A percentile compares a stretch with the other conserved stretches of the same genome.
These are phyloP conservation scores for Phrynosoma blainvillii DNA, from an alignment of 2,113 vertebrate genomes.

Conservation along the genomic window DNA sequence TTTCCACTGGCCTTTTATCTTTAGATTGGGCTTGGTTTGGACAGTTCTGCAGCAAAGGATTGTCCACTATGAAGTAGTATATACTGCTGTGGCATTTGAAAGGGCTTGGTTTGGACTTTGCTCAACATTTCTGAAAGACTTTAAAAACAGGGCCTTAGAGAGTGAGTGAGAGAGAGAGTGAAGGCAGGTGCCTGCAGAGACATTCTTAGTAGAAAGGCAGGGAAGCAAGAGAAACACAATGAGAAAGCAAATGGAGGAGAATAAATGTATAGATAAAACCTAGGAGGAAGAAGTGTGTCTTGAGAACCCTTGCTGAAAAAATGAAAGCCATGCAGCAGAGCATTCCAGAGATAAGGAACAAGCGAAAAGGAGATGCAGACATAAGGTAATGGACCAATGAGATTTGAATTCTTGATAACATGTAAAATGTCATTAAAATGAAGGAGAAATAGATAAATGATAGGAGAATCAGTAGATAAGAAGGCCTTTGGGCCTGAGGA, in stretches of 20 bases:
- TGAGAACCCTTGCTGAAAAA: background rate
- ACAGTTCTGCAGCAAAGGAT: too few species aligned
- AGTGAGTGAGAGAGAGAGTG: too few species aligned
- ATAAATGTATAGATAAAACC: background rate
- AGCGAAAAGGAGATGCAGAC: background rate
- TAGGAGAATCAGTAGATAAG: background rate
- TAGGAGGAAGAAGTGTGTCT: background rate
- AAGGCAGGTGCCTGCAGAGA: background rate
- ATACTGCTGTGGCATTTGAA: background rate
- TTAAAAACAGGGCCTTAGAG: background rate
- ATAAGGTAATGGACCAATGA: background rate
- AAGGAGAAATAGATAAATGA: background rate
- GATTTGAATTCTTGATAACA: slow-evolving; percentile 16
- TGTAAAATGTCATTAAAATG: background rate
- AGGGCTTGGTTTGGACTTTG: background rate
- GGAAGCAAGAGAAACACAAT: background rate
- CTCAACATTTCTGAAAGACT: background rate
- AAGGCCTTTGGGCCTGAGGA: background rate
- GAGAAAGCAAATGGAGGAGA: background rate
- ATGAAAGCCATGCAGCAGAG: background rate
- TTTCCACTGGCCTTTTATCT: too few species aligned
- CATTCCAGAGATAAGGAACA: slow-evolving; percentile 3
- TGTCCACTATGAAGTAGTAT: background rate
- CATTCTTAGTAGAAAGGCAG: background rate
- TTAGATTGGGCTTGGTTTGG: too few species aligned